Percentiles rank a stretch among this genome's conserved stretches.
phyloP scores from a whole-genome alignment of 2,797 vertebrate species.

The Arrhamphus sclerolepis region DNA sequence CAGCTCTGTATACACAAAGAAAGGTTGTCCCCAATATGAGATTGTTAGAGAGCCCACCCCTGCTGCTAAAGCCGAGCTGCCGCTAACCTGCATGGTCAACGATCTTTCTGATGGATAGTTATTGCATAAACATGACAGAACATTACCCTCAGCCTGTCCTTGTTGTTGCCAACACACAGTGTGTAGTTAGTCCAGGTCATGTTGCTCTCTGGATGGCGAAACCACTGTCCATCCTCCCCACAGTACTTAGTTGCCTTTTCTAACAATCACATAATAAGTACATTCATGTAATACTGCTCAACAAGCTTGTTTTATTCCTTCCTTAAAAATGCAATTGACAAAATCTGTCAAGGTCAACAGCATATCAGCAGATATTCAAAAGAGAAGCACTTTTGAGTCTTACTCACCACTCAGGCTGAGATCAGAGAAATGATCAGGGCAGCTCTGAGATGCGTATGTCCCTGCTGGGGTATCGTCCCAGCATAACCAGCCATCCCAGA shows the following conservation, averaged over 20 bases:
- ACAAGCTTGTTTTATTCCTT: neutral
- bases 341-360: neutral
- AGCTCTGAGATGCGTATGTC: slow-evolving; percentile 80
- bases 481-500: slow-evolving; percentile 95
- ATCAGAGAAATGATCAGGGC: slow-evolving; percentile 89
- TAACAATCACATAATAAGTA: slow-evolving; percentile 49
- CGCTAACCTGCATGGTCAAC: neutral
- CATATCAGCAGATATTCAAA: neutral
- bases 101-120: neutral
- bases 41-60: neutral
- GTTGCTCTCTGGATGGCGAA: slow-evolving; percentile 88
- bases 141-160: slow-evolving; percentile 86
- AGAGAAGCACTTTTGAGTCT: neutral
- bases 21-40: neutral
- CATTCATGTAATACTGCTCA: neutral
- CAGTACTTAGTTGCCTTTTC: slow-evolving; percentile 91
- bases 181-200: slow-evolving; percentile 93
- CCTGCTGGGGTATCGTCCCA: slow-evolving; percentile 91
- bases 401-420: slow-evolving; percentile 86
- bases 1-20: neutral
- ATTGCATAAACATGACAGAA: neutral
- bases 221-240: slow-evolving; percentile 89
- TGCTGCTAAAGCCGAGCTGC: neutral
- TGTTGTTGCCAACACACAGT: slow-evolving; percentile 85
- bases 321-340: neutral